Base-by-base conservation (phyloP, 2,113 vertebrate species). In the Menidia beryllina region DNA sequence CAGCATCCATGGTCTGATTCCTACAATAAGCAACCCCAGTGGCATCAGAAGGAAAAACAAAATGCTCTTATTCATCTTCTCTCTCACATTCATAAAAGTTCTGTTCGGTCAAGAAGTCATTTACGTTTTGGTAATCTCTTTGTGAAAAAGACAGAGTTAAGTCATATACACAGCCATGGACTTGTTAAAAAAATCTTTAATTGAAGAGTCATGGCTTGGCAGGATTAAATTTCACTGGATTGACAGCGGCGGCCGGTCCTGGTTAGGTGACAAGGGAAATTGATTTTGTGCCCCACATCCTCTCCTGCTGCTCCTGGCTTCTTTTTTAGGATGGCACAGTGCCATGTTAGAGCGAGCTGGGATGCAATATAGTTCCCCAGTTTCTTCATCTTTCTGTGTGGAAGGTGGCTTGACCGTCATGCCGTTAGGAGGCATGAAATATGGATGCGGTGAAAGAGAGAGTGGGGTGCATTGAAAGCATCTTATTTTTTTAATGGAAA, bases 211-310 rank as follows among this genome's bases (percentile, higher is more conserved):
- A 77, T 72, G 77, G 38, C 51, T 45, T 10, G 38, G 87, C 72
- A 62, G 79, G 85, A 90, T 92, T 92, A 72, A 64, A 89, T 87
- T 87, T 88, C 66, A 66, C 79, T 53, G 77, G 70, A 72, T 75
- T 30, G 54, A 53, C 34, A 66, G 69, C 77, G 88, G 79, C 81
- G 83, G 83, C 64, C 77, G 64, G 77, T 79, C 57, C 57, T 58
- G 63, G 65, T 63, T 58, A 81, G 65, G 75, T 62, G 38, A 72
- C 75, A 81, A 53, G 75, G 84, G 86, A 92, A 93, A 91, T 92
- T 81, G 88, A 91, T 91, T 91, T 89, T 82, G 77, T 87, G 68
- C 68, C 73, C 77, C 71, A 80, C 69, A 81, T 83, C 66, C 59
- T 82, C 45, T 71, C 79, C 83, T 39, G 61, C 72, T 51, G 81